phyloP scores from a whole-genome alignment of 2,888 invertebrate species.

The Xestia sexstrigata region DNA sequence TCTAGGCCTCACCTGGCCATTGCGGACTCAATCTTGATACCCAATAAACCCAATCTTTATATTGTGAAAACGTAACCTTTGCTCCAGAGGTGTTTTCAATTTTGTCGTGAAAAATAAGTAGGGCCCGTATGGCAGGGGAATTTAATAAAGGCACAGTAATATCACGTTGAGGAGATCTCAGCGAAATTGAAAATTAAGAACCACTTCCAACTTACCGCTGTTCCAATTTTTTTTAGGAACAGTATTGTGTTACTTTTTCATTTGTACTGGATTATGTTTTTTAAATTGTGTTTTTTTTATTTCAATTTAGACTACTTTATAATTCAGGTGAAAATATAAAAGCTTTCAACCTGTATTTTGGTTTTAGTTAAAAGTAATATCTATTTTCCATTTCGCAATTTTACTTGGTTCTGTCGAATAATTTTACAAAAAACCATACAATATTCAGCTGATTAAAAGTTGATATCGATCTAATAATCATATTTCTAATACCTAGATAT shows the following conservation, averaged over 20 bases:
- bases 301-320: neutral
- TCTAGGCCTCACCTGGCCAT: slow-evolving; percentile 76
- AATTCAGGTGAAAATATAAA: neutral
- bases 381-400: neutral
- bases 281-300: neutral
- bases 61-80: slow-evolving; percentile 83
- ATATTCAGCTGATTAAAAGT: neutral
- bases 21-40: slow-evolving; percentile 77
- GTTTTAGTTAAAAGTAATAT: neutral
- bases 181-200: slow-evolving; percentile 85
- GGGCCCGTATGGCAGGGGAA: slow-evolving; percentile 75
- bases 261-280: slow-evolving; percentile 28
- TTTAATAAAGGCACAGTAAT: slow-evolving; percentile 84
- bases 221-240: slow-evolving; percentile 57
- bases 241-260: slow-evolving; percentile 68
- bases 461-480: neutral
- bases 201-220: slow-evolving; percentile 71
- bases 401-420: neutral
- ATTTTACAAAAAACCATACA: neutral
- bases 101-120: slow-evolving; percentile 84
- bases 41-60: slow-evolving; percentile 86
- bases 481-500: neutral
- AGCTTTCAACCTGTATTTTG: neutral
- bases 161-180: slow-evolving; percentile 76
- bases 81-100: slow-evolving; percentile 83